Conservation (phyloP, 1,140 invertebrate species). For the Subanguina moxae region DNA sequence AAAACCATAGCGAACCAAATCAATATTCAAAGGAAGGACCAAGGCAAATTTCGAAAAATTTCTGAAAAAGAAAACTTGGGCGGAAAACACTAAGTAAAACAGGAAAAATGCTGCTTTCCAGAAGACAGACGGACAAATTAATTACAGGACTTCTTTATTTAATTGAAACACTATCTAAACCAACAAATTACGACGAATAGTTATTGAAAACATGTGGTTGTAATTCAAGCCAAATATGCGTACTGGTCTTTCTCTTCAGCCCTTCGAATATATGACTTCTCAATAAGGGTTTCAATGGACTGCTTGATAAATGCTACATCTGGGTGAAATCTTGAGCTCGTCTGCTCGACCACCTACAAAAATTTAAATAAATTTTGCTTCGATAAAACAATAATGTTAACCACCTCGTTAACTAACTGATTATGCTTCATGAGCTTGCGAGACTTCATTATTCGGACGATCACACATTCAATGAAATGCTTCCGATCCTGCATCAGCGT, state of each 20-base stretch:
- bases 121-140: too few relatives aligned
- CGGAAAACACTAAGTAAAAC: too few relatives aligned
- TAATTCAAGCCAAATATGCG: not conserved
- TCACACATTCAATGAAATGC: not conserved
- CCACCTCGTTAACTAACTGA: not conserved
- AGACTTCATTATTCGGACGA: not conserved
- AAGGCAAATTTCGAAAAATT: too few relatives aligned
- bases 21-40: too few relatives aligned
- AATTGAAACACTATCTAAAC: too few relatives aligned
- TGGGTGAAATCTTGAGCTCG: not conserved
- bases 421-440: not conserved
- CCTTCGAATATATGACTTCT: not conserved
- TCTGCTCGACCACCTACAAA: not conserved
- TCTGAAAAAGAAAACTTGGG: too few relatives aligned
- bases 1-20: too few relatives aligned
- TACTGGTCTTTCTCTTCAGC: not conserved
- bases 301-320: not conserved
- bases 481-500: not conserved
- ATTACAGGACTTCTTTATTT: too few relatives aligned
- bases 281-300: not conserved
- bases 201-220: too few relatives aligned
- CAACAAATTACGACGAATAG: too few relatives aligned
- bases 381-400: not conserved
- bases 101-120: too few relatives aligned
- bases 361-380: not conserved